phyloP scores from a whole-genome alignment of 2,113 vertebrate genomes.

The Sinocyclocheilus anophthalmus region DNA sequence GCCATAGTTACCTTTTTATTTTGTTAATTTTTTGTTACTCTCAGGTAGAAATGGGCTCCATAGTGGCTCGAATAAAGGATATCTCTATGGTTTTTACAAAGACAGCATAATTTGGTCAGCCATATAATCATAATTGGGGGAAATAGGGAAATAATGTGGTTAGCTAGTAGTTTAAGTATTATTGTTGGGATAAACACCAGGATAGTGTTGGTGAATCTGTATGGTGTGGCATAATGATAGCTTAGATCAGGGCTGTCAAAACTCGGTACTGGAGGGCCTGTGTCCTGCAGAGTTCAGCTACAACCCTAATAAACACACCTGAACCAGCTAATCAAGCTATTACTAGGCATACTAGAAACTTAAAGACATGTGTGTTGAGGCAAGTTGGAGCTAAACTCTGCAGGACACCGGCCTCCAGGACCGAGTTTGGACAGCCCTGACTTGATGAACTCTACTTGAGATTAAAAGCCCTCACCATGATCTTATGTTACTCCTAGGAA shows the following conservation, averaged over 20 bases:
- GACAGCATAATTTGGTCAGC: not conserved
- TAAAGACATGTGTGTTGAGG: too few relatives aligned
- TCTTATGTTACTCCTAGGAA: slow-evolving; percentile 15
- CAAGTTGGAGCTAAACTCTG: too few relatives aligned
- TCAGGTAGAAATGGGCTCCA: not conserved
- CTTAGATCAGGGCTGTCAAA: too few relatives aligned
- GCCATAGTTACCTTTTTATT: not conserved
- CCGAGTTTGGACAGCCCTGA: too few relatives aligned
- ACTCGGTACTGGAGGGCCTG: too few relatives aligned
- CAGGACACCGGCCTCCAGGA: too few relatives aligned
- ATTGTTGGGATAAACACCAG: not conserved
- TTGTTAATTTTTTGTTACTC: not conserved
- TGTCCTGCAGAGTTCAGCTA: too few relatives aligned
- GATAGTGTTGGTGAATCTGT: not conserved
- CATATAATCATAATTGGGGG: not conserved
- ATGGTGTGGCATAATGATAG: not conserved
- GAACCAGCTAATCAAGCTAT: too few relatives aligned
- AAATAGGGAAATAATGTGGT: not conserved
- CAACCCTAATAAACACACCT: too few relatives aligned
- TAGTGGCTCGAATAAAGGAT: not conserved
- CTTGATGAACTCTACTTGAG: not conserved
- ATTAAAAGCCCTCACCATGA: not conserved
- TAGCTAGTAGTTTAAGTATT: not conserved
- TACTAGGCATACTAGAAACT: too few relatives aligned
- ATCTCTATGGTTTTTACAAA: not conserved